Conservation (phyloP, 2,113 vertebrate species). For the Lycocorax pyrrhopterus region DNA sequence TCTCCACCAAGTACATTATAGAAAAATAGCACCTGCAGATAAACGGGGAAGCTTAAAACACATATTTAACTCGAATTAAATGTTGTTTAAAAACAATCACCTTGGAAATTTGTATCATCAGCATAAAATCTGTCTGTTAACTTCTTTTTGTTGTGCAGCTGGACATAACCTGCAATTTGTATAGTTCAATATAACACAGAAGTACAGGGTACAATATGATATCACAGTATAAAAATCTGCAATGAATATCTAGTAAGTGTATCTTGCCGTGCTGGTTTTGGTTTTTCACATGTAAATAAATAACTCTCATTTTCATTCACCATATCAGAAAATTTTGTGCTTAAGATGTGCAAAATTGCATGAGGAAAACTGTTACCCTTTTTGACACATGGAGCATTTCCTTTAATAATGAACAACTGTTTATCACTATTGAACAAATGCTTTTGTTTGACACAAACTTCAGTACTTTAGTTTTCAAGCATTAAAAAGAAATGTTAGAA, state of each 20-base stretch:
- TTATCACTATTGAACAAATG: neutral
- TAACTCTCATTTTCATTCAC: neutral
- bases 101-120: neutral
- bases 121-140: neutral
- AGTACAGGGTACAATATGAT: neutral
- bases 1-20: neutral
- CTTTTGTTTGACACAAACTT: neutral
- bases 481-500: neutral
- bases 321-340: neutral
- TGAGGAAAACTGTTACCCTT: neutral
- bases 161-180: neutral
- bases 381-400: rapidly evolving
- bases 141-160: neutral
- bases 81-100: neutral
- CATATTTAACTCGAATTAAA: neutral
- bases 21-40: neutral
- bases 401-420: neutral
- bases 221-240: neutral
- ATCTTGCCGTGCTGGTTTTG: neutral
- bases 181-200: neutral
- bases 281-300: neutral
- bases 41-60: neutral
- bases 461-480: neutral
- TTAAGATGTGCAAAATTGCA: neutral
- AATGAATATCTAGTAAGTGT: neutral